Conservation (phyloP, 2,888 invertebrate species). For the Calliopum simillimum region DNA sequence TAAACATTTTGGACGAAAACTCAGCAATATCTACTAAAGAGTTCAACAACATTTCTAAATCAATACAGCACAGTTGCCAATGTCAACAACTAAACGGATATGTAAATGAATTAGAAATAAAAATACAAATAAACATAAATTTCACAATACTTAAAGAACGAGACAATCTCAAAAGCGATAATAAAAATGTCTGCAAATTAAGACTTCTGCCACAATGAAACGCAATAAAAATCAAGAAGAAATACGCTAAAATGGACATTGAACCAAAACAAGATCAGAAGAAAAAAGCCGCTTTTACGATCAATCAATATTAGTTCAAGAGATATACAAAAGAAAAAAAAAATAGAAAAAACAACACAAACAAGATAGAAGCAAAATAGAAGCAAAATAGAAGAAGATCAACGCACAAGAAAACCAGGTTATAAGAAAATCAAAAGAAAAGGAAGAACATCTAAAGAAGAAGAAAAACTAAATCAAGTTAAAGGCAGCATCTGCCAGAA, state of each 20-base stretch:
- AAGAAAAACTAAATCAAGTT: neutral
- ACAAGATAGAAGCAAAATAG: neutral
- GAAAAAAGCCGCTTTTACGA: constrained; percentile 5
- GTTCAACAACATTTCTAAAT: too few species aligned
- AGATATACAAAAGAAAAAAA: neutral
- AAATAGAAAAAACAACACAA: neutral
- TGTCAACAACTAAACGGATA: too few species aligned
- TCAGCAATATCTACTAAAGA: too few species aligned
- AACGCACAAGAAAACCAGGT: neutral
- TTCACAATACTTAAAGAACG: too few species aligned
- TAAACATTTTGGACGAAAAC: too few species aligned
- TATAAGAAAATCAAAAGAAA: neutral
- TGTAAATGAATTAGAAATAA: neutral
- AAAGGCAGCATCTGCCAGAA: neutral
- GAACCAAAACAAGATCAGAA: constrained; percentile 7
- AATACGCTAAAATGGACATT: neutral
- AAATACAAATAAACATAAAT: neutral
- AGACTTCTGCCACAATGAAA: neutral
- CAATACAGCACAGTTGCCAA: too few species aligned
- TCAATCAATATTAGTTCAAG: neutral
- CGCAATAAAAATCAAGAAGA: constrained; percentile 15
- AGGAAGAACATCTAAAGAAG: neutral
- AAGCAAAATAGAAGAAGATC: constrained; percentile 3
- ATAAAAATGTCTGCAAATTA: neutral
- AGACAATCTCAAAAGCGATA: neutral